Evolutionary conservation across 2,797 vertebrate species (phyloP), one percentile per base, ranked within the genome.

Genomic region (Strix occidentalis): DNA sequence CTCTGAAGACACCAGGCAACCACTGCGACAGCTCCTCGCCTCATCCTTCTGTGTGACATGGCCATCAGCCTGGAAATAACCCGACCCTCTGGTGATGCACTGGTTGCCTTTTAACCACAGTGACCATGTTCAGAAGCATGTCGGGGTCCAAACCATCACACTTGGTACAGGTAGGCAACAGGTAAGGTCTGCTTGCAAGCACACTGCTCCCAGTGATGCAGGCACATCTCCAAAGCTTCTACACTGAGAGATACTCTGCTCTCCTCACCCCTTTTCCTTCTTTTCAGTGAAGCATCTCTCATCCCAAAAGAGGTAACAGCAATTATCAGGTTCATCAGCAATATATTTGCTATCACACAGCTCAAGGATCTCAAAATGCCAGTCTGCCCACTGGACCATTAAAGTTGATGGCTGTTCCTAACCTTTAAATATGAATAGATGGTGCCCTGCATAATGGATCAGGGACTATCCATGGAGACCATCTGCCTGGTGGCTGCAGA

Each of bases 391-490:
- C 74, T 24, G 39, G 77, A 61, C 78, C 71, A 68, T n/a, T 80
- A 24, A 77, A 90, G 68, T 53, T 8, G 0, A 63, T 28, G 89
- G 53, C 78, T 84, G 84, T 74, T 93, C 88, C 69, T 74, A 91
- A 89, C 71, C 93, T 91, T 91, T 80, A 79, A 82, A 89, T 69
- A 74, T 6, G 60, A 94, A 82, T 51, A 87, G 37, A 83, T 45
- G 48, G 68, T 89, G 50, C 50, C 53, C 79, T 74, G 87, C 75
- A 65, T 79, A 81, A 94, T 20, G 74, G 77, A 66, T 45, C 0
- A 0, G 63, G 90, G 74, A 39, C 91, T 72, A 69, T 91, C 87
- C 75, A 76, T 61, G 51, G 78, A 91, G 87, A 96, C 87, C 93
- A 95, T 90, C 91, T 79, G 93, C 51, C 80, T 3, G 0, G 13